These are phyloP conservation scores for Aldrovandia affinis DNA, from an alignment of 2,797 vertebrate genomes.

Conservation along the genomic window DNA sequence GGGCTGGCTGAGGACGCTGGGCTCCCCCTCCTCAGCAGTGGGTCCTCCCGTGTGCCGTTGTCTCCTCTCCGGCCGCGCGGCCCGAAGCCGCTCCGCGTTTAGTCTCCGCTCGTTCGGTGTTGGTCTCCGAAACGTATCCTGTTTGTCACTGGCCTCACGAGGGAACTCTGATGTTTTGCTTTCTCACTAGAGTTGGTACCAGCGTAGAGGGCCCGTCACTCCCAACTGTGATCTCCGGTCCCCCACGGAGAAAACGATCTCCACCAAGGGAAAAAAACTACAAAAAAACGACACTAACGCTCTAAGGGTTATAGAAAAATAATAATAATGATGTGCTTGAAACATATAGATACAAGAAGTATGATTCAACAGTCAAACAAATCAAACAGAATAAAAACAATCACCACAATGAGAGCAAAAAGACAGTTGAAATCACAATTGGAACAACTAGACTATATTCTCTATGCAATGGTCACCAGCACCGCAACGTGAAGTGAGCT, in stretches of 20 bases:
- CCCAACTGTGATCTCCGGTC: not conserved
- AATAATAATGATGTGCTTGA: too few relatives aligned
- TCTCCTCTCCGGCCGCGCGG: not conserved
- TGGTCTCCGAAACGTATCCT: not conserved
- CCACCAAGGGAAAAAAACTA: too few relatives aligned
- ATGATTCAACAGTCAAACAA: too few relatives aligned
- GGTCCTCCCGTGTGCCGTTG: not conserved
- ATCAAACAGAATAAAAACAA: too few relatives aligned
- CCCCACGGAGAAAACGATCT: too few relatives aligned
- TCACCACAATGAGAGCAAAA: too few relatives aligned
- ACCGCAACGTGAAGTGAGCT: not conserved
- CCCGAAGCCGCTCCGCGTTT: not conserved
- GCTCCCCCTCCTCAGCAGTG: not conserved
- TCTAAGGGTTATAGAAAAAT: too few relatives aligned
- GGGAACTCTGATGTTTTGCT: not conserved
- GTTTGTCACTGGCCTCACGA: not conserved
- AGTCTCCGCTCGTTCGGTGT: not conserved
- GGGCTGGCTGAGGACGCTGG: not conserved
- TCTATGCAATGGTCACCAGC: too few relatives aligned
- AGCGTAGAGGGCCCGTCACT: not conserved
- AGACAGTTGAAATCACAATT: not conserved
- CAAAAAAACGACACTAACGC: too few relatives aligned
- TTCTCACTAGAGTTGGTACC: not conserved
- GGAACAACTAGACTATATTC: not conserved
- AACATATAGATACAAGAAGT: too few relatives aligned